Conservation (phyloP, 2,797 vertebrate species). For the Coracias cyanogaster region DNA sequence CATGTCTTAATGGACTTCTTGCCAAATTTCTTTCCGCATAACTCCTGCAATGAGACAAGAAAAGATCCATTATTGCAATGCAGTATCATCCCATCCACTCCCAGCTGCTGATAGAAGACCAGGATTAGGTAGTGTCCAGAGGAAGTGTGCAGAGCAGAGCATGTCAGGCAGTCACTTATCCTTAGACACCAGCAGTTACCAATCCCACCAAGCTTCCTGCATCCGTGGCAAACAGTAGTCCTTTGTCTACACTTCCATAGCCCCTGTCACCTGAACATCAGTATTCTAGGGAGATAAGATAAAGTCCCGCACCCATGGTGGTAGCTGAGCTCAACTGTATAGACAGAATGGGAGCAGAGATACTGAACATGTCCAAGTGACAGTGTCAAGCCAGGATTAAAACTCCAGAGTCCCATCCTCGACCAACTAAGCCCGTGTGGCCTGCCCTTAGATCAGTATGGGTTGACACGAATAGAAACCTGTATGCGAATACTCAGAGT, state of each 20-base stretch:
- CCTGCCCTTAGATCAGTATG: constrained; percentile 56
- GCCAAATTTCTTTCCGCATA: constrained; percentile 73
- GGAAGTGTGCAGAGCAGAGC: constrained; percentile 60
- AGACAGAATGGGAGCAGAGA: constrained; percentile 72
- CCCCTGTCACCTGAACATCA: constrained; percentile 58
- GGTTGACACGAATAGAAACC: constrained; percentile 71
- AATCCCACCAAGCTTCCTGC: constrained; percentile 64
- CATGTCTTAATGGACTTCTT: constrained; percentile 63
- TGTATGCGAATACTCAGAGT: constrained; percentile 76
- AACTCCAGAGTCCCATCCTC: constrained; percentile 69
- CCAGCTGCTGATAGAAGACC: constrained; percentile 10
- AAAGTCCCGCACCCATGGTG: constrained; percentile 65
- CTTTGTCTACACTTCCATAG: constrained; percentile 27
- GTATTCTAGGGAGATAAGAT: constrained; percentile 52
- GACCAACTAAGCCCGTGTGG: constrained; percentile 56
- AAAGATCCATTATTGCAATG: background rate
- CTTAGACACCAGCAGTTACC: constrained; percentile 78
- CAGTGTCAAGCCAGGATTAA: constrained; percentile 66
- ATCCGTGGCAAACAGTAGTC: constrained; percentile 34
- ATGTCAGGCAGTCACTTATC: constrained; percentile 62
- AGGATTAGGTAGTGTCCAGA: constrained; percentile 59
- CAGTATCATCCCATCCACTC: background rate
- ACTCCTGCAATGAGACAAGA: constrained; percentile 73
- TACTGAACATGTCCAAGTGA: constrained; percentile 58
- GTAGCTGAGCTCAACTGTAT: constrained; percentile 51